Percentiles rank a stretch among this genome's conserved stretches.
Conservation (phyloP, 2,888 invertebrate genomes). For the Caenorhabditis japonica region DNA sequence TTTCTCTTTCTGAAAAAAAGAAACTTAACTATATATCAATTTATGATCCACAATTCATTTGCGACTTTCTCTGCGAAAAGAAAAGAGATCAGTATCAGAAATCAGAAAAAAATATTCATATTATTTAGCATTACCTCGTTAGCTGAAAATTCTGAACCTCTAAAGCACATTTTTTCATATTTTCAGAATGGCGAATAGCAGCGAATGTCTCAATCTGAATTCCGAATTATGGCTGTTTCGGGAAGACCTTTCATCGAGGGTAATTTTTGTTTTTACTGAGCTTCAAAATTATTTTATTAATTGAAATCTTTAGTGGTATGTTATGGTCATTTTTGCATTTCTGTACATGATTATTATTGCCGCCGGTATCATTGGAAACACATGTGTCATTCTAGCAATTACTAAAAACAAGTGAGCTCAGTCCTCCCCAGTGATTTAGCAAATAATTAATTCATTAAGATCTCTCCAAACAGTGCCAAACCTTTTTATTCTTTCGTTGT, state of each 20-base stretch:
- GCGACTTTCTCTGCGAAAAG: too few relatives aligned
- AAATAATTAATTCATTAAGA: slow-evolving; percentile 48
- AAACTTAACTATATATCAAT: too few relatives aligned
- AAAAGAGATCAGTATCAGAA: too few relatives aligned
- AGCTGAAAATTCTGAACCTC: neutral
- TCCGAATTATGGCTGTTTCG: slow-evolving; percentile 71
- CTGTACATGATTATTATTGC: slow-evolving; percentile 72
- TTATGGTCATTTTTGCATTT: slow-evolving; percentile 70
- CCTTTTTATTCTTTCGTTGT: slow-evolving; percentile 74
- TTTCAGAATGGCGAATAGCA: slow-evolving; percentile 69
- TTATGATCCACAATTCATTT: too few relatives aligned
- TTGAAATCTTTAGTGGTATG: slow-evolving; percentile 55
- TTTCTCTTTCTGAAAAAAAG: too few relatives aligned
- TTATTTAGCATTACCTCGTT: too few relatives aligned
- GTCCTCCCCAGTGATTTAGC: too few relatives aligned
- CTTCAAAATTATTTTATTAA: neutral
- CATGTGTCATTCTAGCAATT: slow-evolving; percentile 74
- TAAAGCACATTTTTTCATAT: neutral
- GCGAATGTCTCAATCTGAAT: slow-evolving; percentile 71
- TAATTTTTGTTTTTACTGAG: slow-evolving; percentile 3
- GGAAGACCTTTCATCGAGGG: slow-evolving; percentile 58
- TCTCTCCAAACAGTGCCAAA: slow-evolving; percentile 76
- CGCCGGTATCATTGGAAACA: slow-evolving; percentile 72
- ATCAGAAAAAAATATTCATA: too few relatives aligned
- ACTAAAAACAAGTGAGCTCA: slow-evolving; percentile 68